A percentile compares a stretch with the other conserved stretches of the same genome.
These are phyloP conservation scores for Romanogobio albipinnatus DNA, from an alignment of 2,113 vertebrate species.

Conservation along the genomic window DNA sequence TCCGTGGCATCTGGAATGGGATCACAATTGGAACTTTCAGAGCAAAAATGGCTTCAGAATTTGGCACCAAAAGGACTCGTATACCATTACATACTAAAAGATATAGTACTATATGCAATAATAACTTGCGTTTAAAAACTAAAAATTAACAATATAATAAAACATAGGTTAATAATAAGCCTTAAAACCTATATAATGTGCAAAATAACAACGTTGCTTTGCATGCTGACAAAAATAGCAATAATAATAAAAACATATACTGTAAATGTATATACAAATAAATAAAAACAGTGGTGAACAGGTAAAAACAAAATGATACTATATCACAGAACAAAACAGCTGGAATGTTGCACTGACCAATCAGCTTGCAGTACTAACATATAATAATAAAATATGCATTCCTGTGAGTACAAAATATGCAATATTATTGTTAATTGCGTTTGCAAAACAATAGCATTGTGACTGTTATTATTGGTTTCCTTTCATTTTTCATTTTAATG, in stretches of 20 bases:
- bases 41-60: neutral
- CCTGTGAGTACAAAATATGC: neutral
- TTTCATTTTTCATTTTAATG: neutral
- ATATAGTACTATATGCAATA: neutral
- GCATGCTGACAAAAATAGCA: too few species aligned
- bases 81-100: neutral
- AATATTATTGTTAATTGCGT: neutral
- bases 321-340: neutral
- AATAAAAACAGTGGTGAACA: neutral
- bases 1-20: neutral
- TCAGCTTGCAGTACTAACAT: neutral
- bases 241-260: too few species aligned
- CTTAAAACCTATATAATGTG: too few species aligned
- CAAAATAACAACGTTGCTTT: too few species aligned
- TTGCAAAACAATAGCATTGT: slow-evolving; percentile 15
- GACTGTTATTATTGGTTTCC: neutral
- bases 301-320: neutral
- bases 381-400: neutral
- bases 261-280: too few species aligned
- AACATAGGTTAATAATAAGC: too few species aligned
- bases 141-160: too few species aligned
- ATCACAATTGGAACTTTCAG: neutral
- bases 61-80: neutral
- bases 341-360: neutral
- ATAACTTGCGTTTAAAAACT: too few species aligned